phyloP scores from a whole-genome alignment of 2,888 invertebrate genomes.

The Candidula unifasciata region DNA sequence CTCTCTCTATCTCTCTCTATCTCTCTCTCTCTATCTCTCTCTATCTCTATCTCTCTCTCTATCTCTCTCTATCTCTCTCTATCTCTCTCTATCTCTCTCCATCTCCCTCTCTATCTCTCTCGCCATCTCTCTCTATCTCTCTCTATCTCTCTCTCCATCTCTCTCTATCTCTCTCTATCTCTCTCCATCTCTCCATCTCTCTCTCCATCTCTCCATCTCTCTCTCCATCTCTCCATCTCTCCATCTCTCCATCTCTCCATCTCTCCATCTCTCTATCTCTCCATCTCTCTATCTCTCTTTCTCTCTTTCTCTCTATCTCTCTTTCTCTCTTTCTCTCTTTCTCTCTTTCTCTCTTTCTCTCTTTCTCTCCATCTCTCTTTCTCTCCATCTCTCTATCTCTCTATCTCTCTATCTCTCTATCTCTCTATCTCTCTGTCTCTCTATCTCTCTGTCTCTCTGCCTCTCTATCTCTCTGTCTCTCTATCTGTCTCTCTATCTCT shows the following conservation, averaged over 20 bases:
- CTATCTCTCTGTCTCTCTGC: constrained; percentile 1
- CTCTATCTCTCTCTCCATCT: constrained; percentile 31
- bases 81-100: not conserved
- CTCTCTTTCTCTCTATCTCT: constrained; percentile 19
- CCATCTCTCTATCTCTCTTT: constrained; percentile 29
- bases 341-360: no score
- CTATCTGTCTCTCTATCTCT: not conserved
- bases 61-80: constrained; percentile 29
- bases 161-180: constrained; percentile 18
- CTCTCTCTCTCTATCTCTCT: not conserved
- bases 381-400: not conserved
- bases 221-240: constrained; percentile 4
- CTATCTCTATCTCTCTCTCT: constrained; percentile 11
- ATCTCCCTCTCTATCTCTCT: not conserved
- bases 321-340: not conserved
- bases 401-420: not conserved
- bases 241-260: not conserved
- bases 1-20: not conserved
- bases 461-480: not conserved
- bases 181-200: not conserved
- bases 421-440: not conserved
- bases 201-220: constrained; percentile 20
- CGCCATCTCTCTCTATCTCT: constrained; percentile 14
- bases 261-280: constrained; percentile 7
- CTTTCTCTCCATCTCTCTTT: constrained; percentile 9